These are phyloP conservation scores for Polyommatus iphigenia DNA, from an alignment of 2,888 invertebrate species.

Conservation along the genomic window DNA sequence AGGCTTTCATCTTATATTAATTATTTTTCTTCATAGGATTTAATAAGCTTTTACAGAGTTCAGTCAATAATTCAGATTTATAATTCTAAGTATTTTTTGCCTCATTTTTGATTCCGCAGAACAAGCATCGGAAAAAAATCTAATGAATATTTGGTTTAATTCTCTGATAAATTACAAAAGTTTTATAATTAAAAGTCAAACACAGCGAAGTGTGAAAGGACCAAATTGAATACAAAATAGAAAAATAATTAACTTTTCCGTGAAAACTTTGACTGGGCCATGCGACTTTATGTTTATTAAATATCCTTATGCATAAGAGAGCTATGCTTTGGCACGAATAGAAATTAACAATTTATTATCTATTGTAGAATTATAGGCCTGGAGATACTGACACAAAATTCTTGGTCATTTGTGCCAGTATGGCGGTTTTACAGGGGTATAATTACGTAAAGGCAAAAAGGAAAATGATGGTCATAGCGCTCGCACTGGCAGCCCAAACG, in stretches of 20 bases:
- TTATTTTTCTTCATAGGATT: background rate
- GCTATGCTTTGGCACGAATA: too few relatives aligned
- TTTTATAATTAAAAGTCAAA: slow-evolving; percentile 19
- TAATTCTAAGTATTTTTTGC: background rate
- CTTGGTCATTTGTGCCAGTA: too few relatives aligned
- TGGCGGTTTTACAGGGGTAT: too few relatives aligned
- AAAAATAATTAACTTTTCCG: background rate
- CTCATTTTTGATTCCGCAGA: background rate
- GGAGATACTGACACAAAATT: too few relatives aligned
- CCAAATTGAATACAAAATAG: background rate
- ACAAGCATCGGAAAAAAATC: background rate
- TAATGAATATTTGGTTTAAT: background rate
- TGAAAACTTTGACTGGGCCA: background rate
- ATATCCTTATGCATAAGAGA: too few relatives aligned
- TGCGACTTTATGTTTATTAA: background rate
- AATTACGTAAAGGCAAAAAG: too few relatives aligned
- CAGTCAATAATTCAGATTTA: background rate
- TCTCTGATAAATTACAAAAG: slow-evolving; percentile 21
- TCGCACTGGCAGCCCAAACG: too few relatives aligned
- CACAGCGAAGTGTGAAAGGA: background rate
- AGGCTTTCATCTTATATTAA: too few relatives aligned
- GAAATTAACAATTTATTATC: too few relatives aligned
- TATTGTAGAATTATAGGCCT: too few relatives aligned
- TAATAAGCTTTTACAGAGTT: background rate
- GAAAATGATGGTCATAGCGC: too few relatives aligned